Evolutionary conservation across 2,888 invertebrate genomes (phyloP).

Genomic region (Stenolophus ochropezus): DNA sequence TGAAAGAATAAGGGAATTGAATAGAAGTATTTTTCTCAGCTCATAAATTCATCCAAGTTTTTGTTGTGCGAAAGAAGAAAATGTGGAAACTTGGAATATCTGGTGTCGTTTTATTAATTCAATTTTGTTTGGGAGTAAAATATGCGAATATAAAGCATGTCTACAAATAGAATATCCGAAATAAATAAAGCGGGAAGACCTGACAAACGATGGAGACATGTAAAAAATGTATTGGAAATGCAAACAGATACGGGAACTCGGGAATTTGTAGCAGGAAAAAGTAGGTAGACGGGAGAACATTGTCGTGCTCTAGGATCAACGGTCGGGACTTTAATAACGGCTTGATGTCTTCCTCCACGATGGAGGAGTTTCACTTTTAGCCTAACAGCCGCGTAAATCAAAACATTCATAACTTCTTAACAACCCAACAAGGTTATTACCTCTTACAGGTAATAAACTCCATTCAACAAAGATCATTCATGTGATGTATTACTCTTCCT

Average conservation of each 20-base stretch:
- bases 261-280: constrained; percentile 7
- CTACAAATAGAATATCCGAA: constrained; percentile 7
- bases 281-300: neutral
- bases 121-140: neutral
- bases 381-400: neutral
- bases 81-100: neutral
- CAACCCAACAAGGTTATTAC: no score
- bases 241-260: constrained; percentile 6
- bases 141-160: neutral
- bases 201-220: constrained; percentile 24
- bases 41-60: neutral
- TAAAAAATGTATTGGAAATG: constrained; percentile 38
- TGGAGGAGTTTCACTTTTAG: constrained; percentile 19
- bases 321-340: constrained; percentile 13
- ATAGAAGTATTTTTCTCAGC: no score
- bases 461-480: no score
- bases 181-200: constrained; percentile 15
- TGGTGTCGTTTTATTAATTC: neutral
- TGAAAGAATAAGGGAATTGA: no score
- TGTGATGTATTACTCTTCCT: no score
- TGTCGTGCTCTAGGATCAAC: constrained; percentile 7
- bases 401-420: constrained; percentile 1
- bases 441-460: neutral
- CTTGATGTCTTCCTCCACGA: neutral
- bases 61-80: neutral